These are phyloP conservation scores for Phacellophora camtschatica DNA, from an alignment of 30 jellyfish, hydroid and myxozoan species.

Conservation along the genomic window DNA sequence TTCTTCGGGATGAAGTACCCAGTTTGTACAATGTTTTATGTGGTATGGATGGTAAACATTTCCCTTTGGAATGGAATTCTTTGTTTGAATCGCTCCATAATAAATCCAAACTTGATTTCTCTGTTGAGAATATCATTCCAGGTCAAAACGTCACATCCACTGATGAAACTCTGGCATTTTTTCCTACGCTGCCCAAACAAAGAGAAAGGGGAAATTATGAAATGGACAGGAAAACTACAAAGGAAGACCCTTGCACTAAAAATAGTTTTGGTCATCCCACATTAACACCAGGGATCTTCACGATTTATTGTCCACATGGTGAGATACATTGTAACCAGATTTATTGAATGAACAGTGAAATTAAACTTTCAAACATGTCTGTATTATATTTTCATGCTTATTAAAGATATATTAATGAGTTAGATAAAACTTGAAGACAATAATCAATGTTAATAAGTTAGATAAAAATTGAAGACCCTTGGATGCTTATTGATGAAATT, in stretches of 20 bases:
- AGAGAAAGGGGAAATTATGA: neutral
- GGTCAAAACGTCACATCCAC: neutral
- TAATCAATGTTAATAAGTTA: no score
- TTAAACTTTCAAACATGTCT: no score
- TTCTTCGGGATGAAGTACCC: slow-evolving; percentile 4
- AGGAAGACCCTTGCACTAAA: neutral
- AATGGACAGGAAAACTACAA: neutral
- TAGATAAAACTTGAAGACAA: no score
- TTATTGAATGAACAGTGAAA: neutral
- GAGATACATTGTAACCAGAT: neutral
- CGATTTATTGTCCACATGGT: slow-evolving; percentile 21
- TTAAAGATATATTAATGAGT: no score
- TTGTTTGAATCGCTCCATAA: neutral
- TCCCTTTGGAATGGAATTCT: neutral
- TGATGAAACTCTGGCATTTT: neutral
- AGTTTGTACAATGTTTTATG: neutral
- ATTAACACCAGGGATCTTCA: slow-evolving; percentile 22
- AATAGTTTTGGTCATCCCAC: slow-evolving; percentile 8
- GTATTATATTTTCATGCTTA: no score
- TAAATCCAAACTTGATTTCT: neutral
- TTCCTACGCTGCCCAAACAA: neutral
- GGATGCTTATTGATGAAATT: no score
- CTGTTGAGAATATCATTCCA: neutral
- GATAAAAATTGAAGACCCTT: no score
- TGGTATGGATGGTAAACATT: neutral